Evolutionary conservation across 2,797 vertebrate species (phyloP), one percentile per base, ranked within the genome.

Genomic region (Aulostomus chinensis): DNA sequence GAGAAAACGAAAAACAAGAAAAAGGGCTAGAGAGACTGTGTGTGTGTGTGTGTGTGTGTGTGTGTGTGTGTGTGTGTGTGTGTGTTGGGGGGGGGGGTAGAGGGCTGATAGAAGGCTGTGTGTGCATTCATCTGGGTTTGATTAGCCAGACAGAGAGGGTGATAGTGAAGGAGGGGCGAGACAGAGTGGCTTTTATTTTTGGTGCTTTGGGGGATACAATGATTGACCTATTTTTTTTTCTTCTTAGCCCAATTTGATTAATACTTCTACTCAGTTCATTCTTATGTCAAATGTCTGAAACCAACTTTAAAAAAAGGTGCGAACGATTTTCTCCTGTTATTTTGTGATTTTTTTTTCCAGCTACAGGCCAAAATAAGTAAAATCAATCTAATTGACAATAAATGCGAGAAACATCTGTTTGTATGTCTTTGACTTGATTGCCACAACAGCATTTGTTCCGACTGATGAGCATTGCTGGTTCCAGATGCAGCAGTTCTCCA

Each of bases 71-170:
- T n/a, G n/a, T n/a, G n/a, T n/a, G n/a, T n/a, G n/a, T n/a, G n/a
- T n/a, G n/a, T n/a, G n/a, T n/a, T n/a, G 38, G 2, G 29, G 8
- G 13, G 13, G 33, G 24, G 18, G n/a, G 65, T 48, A 21, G 47
- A 66, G 43, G 63, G 69, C 18, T 74, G 59, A 73, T 58, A 36
- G 49, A 37, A 56, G 49, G 47, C 51, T 37, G 50, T 21, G 3
- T 72, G 66, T 5, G 3, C 54, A 69, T 32, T 84, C 88, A 89
- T 89, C 84, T 89, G 88, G 78, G 39, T 86, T 76, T 66, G 75
- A 88, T 87, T 87, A 80, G 40, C 33, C 38, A 55, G 58, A 75
- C 64, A 50, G 71, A 76, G 68, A 76, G 71, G 62, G 39, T 60
- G 55, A 53, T 61, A 59, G 43, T 59, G 56, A 67, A 67, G 50